Evolutionary conservation across 2,797 vertebrate genomes (phyloP).

Genomic region (Poecilia wingei): DNA sequence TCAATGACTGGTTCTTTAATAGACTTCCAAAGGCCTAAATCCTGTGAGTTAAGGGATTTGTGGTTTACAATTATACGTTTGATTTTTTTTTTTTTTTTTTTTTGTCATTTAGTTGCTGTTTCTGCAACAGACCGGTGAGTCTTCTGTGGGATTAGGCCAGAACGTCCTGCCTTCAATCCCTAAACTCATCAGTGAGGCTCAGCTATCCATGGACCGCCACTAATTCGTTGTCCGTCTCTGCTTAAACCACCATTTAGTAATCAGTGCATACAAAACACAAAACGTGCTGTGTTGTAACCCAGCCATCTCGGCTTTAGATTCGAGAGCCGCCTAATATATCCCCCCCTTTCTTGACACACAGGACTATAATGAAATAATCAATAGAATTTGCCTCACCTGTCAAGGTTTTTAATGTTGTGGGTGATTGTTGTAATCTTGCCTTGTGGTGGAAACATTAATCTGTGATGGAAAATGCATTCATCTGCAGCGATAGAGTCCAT

Average conservation of each 20-base stretch:
- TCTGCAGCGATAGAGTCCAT: constrained; percentile 38
- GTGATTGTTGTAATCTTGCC: constrained; percentile 34
- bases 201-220: background rate
- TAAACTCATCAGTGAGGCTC: background rate
- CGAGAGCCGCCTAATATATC: background rate
- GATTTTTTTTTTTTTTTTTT: background rate
- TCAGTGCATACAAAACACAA: background rate
- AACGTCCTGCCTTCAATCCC: background rate
- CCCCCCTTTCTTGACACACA: constrained; percentile 4
- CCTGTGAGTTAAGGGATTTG: background rate
- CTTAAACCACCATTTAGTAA: background rate
- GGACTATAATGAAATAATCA: constrained; percentile 1
- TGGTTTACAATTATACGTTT: background rate
- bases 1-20: background rate
- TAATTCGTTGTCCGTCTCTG: background rate
- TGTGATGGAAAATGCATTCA: constrained; percentile 34
- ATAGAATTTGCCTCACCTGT: constrained; percentile 7
- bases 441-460: constrained; percentile 32
- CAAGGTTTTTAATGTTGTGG: constrained; percentile 14
- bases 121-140: background rate
- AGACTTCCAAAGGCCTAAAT: background rate
- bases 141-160: background rate
- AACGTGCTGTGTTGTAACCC: background rate
- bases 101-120: background rate
- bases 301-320: constrained; percentile 2